Evolutionary conservation across 1,140 invertebrate species (phyloP).

Genomic region (Tribolium madens): DNA sequence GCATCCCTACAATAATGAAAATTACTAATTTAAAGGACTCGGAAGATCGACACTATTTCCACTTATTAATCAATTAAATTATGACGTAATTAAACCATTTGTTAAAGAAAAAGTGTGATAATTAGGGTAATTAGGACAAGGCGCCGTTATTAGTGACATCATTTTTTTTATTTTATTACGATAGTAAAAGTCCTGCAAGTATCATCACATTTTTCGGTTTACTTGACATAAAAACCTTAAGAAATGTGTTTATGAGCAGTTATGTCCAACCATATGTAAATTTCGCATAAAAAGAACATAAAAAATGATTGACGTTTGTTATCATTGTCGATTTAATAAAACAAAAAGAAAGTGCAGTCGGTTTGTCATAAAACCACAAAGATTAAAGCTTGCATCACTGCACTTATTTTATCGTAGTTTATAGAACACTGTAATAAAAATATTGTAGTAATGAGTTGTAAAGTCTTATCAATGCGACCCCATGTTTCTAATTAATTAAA

Average conservation of each 20-base stretch:
- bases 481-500: background rate
- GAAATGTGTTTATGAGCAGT: no score
- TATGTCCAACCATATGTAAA: no score
- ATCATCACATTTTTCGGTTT: no score
- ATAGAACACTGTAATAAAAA: background rate
- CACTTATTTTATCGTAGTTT: background rate
- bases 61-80: background rate
- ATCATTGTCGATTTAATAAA: no score
- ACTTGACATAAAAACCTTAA: no score
- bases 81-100: constrained; percentile 23
- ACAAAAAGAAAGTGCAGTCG: background rate
- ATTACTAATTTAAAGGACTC: no score
- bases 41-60: background rate
- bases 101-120: background rate
- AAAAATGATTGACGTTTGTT: no score
- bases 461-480: background rate
- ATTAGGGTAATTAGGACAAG: constrained; percentile 2
- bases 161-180: background rate
- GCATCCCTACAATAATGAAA: background rate
- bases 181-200: no score
- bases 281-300: no score
- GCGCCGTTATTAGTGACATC: constrained; percentile 16
- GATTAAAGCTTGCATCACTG: constrained; percentile 1
- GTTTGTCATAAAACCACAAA: background rate
- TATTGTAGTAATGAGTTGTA: background rate